phyloP scores from a whole-genome alignment of 2,888 invertebrate species.

The Trichopria drosophilae region DNA sequence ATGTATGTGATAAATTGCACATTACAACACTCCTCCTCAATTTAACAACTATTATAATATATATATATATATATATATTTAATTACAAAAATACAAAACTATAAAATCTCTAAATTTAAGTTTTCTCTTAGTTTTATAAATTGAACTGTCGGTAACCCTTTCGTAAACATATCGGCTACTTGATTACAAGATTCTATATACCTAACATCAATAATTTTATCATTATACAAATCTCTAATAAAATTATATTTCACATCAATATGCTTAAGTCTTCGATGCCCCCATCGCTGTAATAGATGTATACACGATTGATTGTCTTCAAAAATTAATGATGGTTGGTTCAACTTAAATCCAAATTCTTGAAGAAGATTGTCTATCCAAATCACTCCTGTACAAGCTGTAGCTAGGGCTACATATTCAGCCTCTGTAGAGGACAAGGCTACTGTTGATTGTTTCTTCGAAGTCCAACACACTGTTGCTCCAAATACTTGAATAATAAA shows the following conservation, averaged over 20 bases:
- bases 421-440: constrained; percentile 47
- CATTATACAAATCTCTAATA: constrained; percentile 26
- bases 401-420: constrained; percentile 45
- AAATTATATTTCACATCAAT: constrained; percentile 37
- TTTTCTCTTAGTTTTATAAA: no score
- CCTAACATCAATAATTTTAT: constrained; percentile 23
- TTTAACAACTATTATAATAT: no score
- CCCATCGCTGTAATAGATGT: constrained; percentile 32
- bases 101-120: no score
- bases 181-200: constrained; percentile 35
- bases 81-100: no score
- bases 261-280: constrained; percentile 39
- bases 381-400: constrained; percentile 38
- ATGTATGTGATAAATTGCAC: no score
- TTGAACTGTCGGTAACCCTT: constrained; percentile 10
- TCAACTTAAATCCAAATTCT: constrained; percentile 31
- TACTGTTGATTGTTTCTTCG: constrained; percentile 43
- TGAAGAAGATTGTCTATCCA: constrained; percentile 41
- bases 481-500: constrained; percentile 27
- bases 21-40: no score
- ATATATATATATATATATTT: no score
- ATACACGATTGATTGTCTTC: constrained; percentile 41
- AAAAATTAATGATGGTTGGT: constrained; percentile 23
- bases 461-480: constrained; percentile 41
- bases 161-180: constrained; percentile 34